These are phyloP conservation scores for Eunapius fragilis DNA, from an alignment of 37 sponge, comb jelly and placozoan species.

Conservation along the genomic window DNA sequence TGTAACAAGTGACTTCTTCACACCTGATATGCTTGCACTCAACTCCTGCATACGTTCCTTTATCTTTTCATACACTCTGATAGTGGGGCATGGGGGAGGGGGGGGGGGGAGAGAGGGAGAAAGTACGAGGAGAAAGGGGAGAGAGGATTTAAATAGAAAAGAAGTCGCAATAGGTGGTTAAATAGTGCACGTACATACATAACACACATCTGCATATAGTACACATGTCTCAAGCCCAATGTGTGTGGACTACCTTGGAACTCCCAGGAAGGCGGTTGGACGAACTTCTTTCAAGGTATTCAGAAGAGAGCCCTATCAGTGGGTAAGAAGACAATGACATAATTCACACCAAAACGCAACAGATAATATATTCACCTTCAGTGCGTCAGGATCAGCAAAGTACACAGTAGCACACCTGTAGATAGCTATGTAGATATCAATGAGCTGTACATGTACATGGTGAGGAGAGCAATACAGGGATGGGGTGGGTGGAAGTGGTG, in stretches of 20 bases:
- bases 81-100: not conserved
- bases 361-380: constrained; percentile 62
- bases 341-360: not conserved
- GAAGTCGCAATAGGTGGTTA: not conserved
- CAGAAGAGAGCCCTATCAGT: constrained; percentile 72
- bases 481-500: not conserved
- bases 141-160: no score
- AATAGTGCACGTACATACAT: not conserved
- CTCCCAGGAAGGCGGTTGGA: constrained; percentile 77
- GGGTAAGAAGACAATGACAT: not conserved
- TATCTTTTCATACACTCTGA: constrained; percentile 80
- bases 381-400: constrained; percentile 94
- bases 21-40: constrained; percentile 23
- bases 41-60: constrained; percentile 55
- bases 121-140: no score
- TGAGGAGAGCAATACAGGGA: not conserved
- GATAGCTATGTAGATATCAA: constrained; percentile 62
- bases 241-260: constrained; percentile 63
- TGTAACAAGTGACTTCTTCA: constrained; percentile 43
- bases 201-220: constrained; percentile 1
- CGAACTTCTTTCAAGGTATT: constrained; percentile 68
- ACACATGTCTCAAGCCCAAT: not conserved
- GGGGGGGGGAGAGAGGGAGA: not conserved
- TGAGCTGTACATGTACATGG: constrained; percentile 35
- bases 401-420: constrained; percentile 27